phyloP scores from a whole-genome alignment of 2,113 vertebrate species.

The Daubentonia madagascariensis region DNA sequence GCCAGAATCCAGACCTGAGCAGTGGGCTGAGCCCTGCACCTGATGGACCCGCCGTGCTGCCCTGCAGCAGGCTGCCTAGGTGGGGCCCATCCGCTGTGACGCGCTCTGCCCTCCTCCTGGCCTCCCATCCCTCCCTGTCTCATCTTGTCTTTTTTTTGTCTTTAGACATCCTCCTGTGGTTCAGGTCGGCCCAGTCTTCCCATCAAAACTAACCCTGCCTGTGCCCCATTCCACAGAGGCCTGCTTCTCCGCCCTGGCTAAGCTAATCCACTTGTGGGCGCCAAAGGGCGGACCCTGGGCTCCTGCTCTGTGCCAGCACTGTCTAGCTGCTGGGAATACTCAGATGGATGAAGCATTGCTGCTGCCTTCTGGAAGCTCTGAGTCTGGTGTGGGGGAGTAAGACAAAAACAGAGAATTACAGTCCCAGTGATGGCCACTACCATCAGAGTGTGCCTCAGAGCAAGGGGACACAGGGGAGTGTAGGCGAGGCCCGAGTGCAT shows the following conservation, averaged over 20 bases:
- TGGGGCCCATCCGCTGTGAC: fast-evolving
- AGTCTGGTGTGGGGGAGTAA: background rate
- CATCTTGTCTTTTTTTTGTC: background rate
- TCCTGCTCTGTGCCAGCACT: background rate
- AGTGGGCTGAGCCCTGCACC: no score
- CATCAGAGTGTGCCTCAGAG: background rate
- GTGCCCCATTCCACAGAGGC: background rate
- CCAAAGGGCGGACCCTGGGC: background rate
- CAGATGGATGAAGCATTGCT: no score
- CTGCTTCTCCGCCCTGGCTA: background rate
- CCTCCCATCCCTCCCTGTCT: background rate
- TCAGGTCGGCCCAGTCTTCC: background rate
- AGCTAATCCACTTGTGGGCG: fast-evolving
- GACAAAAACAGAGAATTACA: no score
- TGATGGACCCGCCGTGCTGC: background rate
- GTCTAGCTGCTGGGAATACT: background rate
- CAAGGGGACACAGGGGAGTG: no score
- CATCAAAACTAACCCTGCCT: background rate
- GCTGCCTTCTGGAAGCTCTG: background rate
- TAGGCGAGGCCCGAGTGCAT: background rate
- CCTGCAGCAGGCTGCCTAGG: background rate
- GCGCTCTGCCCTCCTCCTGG: background rate
- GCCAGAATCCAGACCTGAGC: background rate
- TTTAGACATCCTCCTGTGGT: background rate
- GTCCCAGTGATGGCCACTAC: background rate